phyloP scores from a whole-genome alignment of 2,113 vertebrate species.

The Carettochelys insculpta region DNA sequence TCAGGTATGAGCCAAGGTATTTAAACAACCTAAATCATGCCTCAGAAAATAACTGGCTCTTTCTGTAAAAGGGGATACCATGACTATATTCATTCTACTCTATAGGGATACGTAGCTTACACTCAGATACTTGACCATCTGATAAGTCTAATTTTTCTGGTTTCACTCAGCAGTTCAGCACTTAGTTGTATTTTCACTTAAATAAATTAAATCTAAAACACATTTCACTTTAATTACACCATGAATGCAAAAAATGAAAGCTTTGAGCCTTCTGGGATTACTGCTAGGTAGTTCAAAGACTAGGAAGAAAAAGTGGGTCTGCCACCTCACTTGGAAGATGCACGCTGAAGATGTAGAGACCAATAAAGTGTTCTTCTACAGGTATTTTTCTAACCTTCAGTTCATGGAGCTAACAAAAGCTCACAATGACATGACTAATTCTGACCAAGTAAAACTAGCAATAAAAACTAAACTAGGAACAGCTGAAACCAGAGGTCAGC shows the following conservation, averaged over 20 bases:
- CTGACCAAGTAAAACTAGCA: not conserved
- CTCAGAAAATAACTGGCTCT: not conserved
- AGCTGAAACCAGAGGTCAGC: not conserved
- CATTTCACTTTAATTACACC: not conserved
- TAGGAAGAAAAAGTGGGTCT: not conserved
- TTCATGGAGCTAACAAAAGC: not conserved
- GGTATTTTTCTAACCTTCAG: not conserved
- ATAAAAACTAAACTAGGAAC: not conserved
- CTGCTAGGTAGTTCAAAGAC: not conserved
- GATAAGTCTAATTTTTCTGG: rapidly evolving
- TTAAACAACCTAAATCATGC: not conserved
- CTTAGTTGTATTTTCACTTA: not conserved
- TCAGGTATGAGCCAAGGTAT: not conserved
- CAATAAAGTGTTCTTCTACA: not conserved
- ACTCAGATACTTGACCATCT: not conserved
- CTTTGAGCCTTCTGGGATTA: not conserved
- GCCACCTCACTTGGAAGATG: not conserved
- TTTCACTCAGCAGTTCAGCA: not conserved
- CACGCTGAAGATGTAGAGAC: not conserved
- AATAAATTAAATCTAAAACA: not conserved
- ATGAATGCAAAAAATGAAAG: not conserved
- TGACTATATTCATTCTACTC: not conserved
- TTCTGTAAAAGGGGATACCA: not conserved
- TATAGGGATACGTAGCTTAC: not conserved
- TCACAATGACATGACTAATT: not conserved